A percentile compares a stretch with the other conserved stretches of the same genome.
Evolutionary conservation across 1,140 invertebrate species (phyloP).

Genomic region (Aradophagus sp.): DNA sequence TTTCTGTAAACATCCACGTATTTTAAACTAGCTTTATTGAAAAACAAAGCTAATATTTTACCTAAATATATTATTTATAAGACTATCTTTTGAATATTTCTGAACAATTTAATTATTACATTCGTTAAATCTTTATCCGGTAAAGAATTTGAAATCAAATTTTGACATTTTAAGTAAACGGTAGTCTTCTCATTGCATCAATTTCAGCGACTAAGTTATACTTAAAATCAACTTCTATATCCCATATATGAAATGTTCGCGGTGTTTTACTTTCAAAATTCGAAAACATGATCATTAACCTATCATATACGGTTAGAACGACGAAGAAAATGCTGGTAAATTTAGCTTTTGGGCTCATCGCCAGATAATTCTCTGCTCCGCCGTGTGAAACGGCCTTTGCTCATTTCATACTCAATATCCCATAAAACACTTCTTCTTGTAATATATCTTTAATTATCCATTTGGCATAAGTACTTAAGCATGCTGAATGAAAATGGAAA

Average conservation of each 20-base stretch:
- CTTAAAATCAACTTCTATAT: too few species aligned
- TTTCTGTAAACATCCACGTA: too few species aligned
- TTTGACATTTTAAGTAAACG: too few species aligned
- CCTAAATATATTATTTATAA: too few species aligned
- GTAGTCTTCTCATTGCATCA: too few species aligned
- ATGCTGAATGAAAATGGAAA: conserved; percentile 27
- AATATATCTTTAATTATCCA: conserved; percentile 60
- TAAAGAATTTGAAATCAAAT: too few species aligned
- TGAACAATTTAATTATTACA: too few species aligned
- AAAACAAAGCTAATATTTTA: too few species aligned
- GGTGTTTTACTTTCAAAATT: conserved; percentile 5
- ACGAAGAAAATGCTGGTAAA: conserved; percentile 60
- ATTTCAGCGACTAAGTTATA: too few species aligned
- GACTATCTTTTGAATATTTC: too few species aligned
- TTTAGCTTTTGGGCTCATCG: conserved; percentile 67
- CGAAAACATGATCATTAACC: conserved; percentile 28
- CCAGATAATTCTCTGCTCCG: conserved; percentile 71
- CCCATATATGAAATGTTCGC: neutral
- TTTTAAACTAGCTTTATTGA: too few species aligned
- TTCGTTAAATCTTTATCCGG: too few species aligned
- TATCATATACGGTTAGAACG: conserved; percentile 43
- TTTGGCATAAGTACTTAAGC: conserved; percentile 48
- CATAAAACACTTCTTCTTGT: conserved; percentile 66
- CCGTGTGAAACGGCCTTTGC: conserved; percentile 70
- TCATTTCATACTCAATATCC: conserved; percentile 72